Evolutionary conservation across 2,113 vertebrate species (phyloP), one percentile per base, ranked within the genome.

Genomic region (Pituophis catenifer): DNA sequence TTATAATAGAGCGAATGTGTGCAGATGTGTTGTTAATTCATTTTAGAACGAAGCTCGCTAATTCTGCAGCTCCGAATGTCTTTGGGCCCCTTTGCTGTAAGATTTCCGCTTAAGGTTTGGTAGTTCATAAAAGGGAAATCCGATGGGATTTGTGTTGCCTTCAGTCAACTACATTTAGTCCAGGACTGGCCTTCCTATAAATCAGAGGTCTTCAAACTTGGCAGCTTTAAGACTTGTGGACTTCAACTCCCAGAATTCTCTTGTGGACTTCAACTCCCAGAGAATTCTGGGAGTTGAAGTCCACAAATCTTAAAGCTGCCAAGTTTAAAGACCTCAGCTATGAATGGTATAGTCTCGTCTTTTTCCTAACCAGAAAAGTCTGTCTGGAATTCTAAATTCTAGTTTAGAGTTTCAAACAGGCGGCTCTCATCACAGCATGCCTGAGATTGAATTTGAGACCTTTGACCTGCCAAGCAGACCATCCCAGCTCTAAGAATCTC

Each of bases 101-200:
- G 15, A 11, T 23, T 57, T 81, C 6, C 29, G 1, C 48, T 90
- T 26, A 52, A 48, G 8, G 29, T 13, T 54, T 3, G 15, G 48
- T n/a, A 8, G 12, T 55, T 33, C 8, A 33, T 54, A 54, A 81
- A 38, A 21, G 33, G 24, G 11, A 29, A 50, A 38, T 59, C 55
- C 0, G 2, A 23, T 59, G 19, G 17, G 19, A 44, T 2, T 12
- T 29, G 4, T 2, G 29, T 15, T 1, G 29, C 65, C 29, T n/a
- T n/a, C 5, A 0, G 5, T n/a, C 1, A 12, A n/a, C 1, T n/a
- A 11, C 12, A 13, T 70, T n/a, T n/a, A n/a, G 12, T n/a, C 5
- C 29, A 1, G 62, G 29, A 24, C 62, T 70, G 62, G 26, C 62
- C 29, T 70, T 70, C 29, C 62, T 29, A 53, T 48, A 48, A 48